Evolutionary conservation across 2,797 vertebrate species (phyloP), one percentile per base, ranked within the genome.

Genomic region (Lacerta bilineata): DNA sequence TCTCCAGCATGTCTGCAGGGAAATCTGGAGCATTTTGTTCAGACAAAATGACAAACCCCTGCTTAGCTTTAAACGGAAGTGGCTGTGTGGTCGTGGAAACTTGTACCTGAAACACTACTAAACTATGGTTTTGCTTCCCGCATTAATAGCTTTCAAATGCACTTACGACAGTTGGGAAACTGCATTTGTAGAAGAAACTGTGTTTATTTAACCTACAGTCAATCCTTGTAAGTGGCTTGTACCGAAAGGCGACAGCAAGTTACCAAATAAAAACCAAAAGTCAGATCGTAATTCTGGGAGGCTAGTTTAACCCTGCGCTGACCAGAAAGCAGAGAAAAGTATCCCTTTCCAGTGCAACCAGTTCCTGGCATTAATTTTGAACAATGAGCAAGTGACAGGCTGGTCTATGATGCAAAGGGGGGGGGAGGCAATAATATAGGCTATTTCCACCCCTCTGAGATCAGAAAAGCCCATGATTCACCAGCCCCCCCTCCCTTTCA

Each of bases 171-270:
- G 3, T 18, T 29, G 0, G 29, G 50, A 36, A n/a, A 74, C 8
- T 23, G 10, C 2, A 74, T 25, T 41, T 69, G 64, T 69, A 90
- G 69, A 76, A 88, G 86, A 90, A 79, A 36, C 3, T 33, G 74
- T 71, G 50, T 89, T 89, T 85, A 46, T 87, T 79, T 68, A 46
- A 87, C 39, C 3, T 25, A 50, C 4, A 59, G 3, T 15, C 9
- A 61, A 71, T 39, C 80, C 36, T 68, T 20, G 50, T 77, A 50
- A 55, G 71, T 23, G 77, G 20, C 25, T 41, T 66, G n/a, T 69
- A 75, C 55, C 33, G 9, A 85, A 72, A 50, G 15, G 36, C 3
- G 23, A 46, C 43, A n/a, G 71, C 29, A 23, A 8, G n/a, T 55
- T 61, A 80, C 25, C 1, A 23, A 83, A 78, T 69, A 25, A 27